Evolutionary conservation across 2,113 vertebrate genomes (phyloP).

Genomic region (Pelecanoides urinatrix): DNA sequence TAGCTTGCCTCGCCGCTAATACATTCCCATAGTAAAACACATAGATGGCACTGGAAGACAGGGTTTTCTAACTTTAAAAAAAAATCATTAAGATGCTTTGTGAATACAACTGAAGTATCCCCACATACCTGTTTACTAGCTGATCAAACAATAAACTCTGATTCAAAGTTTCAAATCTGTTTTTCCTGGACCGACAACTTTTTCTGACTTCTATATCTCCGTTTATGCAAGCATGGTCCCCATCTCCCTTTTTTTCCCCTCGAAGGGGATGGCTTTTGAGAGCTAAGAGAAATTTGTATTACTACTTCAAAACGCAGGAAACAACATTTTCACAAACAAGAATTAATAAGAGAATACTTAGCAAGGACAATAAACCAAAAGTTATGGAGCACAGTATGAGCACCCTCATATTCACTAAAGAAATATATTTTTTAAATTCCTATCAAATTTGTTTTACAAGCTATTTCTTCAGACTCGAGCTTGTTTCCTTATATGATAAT

Average conservation of each 20-base stretch:
- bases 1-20: not conserved
- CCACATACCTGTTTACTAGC: slow-evolving; percentile 94
- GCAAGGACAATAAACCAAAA: slow-evolving; percentile 38
- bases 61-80: not conserved
- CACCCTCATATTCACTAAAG: not conserved
- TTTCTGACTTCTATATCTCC: slow-evolving; percentile 95
- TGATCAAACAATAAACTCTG: slow-evolving; percentile 98
- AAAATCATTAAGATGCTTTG: not conserved
- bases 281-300: slow-evolving; percentile 77
- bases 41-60: slow-evolving; percentile 9
- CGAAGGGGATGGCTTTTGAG: slow-evolving; percentile 87
- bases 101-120: slow-evolving; percentile 34
- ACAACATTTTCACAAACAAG: slow-evolving; percentile 53
- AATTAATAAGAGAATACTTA: slow-evolving; percentile 3
- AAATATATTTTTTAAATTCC: not conserved
- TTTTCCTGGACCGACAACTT: slow-evolving; percentile 93
- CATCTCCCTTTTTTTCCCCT: slow-evolving; percentile 87
- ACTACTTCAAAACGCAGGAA: slow-evolving; percentile 64
- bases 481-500: not conserved
- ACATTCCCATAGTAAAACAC: not conserved
- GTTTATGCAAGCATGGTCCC: slow-evolving; percentile 91
- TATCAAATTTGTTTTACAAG: not conserved
- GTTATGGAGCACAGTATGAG: not conserved
- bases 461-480: not conserved
- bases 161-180: slow-evolving; percentile 96